Evolutionary conservation across 2,113 vertebrate genomes (phyloP), one percentile per base, ranked within the genome.

Genomic region (Gobiocypris rarus): DNA sequence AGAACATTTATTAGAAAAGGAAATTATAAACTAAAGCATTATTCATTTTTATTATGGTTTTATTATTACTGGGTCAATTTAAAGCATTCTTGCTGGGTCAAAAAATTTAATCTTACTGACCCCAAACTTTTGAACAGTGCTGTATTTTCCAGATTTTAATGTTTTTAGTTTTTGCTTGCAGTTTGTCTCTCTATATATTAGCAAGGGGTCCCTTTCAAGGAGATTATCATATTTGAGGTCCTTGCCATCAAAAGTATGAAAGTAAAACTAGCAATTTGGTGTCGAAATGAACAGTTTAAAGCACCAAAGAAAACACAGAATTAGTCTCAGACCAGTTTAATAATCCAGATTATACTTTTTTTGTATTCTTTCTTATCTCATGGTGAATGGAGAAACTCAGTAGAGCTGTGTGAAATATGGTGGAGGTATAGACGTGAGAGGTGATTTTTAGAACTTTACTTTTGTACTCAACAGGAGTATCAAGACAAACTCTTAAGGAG

Each of bases 401-500:
- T 75, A 52, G 24, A 75, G 43, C 24, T 11, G 31, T 48, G 31
- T 34, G n/a, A 48, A 52, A 28, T 31, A 9, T 31, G 24, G 19
- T 56, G 56, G 22, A 77, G 48, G 22, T 78, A 38, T 56, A 58
- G 22, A 58, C 8, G 34, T 24, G 54, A 4, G 4, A 54, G 74
- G 15, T 34, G 26, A 52, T 75, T 75, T 54, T 45, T 2, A 77
- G 15, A 59, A 59, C 43, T 41, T 9, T 75, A 19, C 31, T 38
- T 50, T 34, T 70, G 9, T 82, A 50, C 34, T 24, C 26, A 54
- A 82, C 34, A 31, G 50, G 50, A 74, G 69, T 24, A 63, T 84
- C 45, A 76, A 61, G 82, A 77, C 63, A 61, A 41, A 34, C 41
- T 54, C 48, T 58, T 9, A 34, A 38, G 80, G 15, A 74, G 74